These are phyloP conservation scores for Coelogynopora nodosa DNA, from an alignment of 2,888 invertebrate genomes.

Conservation along the genomic window DNA sequence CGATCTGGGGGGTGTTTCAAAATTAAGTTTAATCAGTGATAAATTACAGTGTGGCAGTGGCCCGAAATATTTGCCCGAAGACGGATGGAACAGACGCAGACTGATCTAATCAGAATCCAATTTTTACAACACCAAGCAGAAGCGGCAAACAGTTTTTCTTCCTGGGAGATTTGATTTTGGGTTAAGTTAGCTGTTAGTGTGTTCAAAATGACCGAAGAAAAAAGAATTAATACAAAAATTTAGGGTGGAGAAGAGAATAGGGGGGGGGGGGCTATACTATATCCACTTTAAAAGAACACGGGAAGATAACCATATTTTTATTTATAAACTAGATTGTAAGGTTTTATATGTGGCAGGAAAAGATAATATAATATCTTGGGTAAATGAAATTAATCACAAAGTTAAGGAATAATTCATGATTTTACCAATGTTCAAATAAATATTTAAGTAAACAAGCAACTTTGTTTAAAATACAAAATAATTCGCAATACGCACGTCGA, in stretches of 20 bases:
- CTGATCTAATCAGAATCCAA: constrained; percentile 11
- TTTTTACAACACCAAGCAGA: background rate
- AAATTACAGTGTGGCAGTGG: background rate
- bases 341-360: background rate
- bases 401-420: background rate
- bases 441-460: too few species aligned
- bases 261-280: too few species aligned
- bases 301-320: background rate
- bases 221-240: background rate
- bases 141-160: background rate
- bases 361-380: background rate
- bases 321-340: background rate
- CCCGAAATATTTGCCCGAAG: background rate
- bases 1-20: background rate
- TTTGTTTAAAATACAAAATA: background rate
- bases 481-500: background rate
- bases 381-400: background rate
- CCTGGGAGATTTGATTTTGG: constrained; percentile 1
- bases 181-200: background rate
- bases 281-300: background rate
- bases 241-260: background rate
- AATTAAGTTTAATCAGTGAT: constrained; percentile 24
- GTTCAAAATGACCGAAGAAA: background rate
- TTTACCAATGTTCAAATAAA: too few species aligned
- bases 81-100: background rate